Conservation (phyloP, 2,888 invertebrate genomes). For the Agrotis ipsilon region DNA sequence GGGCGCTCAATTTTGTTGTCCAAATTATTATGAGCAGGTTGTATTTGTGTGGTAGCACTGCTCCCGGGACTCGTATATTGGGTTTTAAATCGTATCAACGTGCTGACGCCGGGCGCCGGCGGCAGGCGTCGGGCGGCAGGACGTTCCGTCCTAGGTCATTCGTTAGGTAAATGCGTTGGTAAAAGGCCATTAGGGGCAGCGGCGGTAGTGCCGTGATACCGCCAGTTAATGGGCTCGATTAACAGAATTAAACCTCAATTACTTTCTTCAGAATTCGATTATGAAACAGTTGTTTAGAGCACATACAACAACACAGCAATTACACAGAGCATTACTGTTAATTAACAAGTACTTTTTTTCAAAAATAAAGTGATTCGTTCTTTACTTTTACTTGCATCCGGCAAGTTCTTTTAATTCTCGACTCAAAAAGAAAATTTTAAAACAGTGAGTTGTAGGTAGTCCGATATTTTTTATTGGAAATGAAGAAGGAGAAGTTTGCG, state of each 20-base stretch:
- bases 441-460: constrained; percentile 18
- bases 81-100: constrained; percentile 63
- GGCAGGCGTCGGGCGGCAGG: constrained; percentile 23
- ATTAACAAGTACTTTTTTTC: background rate
- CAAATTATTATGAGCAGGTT: constrained; percentile 45
- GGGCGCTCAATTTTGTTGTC: constrained; percentile 33
- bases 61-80: constrained; percentile 58
- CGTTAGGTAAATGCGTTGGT: constrained; percentile 69
- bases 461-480: constrained; percentile 43
- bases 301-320: too few species aligned
- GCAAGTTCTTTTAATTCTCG: constrained; percentile 8
- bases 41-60: constrained; percentile 37
- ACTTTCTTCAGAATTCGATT: constrained; percentile 62
- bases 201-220: constrained; percentile 68
- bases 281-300: constrained; percentile 30
- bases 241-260: constrained; percentile 71
- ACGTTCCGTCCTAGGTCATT: constrained; percentile 60
- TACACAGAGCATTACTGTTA: background rate
- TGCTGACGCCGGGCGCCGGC: constrained; percentile 52
- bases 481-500: constrained; percentile 36
- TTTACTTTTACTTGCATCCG: constrained; percentile 9
- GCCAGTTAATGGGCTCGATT: constrained; percentile 73
- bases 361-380: constrained; percentile 8
- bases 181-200: constrained; percentile 71
- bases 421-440: constrained; percentile 22